Evolutionary conservation across 1,140 invertebrate species (phyloP).

Genomic region (Drosophila kanapiae): DNA sequence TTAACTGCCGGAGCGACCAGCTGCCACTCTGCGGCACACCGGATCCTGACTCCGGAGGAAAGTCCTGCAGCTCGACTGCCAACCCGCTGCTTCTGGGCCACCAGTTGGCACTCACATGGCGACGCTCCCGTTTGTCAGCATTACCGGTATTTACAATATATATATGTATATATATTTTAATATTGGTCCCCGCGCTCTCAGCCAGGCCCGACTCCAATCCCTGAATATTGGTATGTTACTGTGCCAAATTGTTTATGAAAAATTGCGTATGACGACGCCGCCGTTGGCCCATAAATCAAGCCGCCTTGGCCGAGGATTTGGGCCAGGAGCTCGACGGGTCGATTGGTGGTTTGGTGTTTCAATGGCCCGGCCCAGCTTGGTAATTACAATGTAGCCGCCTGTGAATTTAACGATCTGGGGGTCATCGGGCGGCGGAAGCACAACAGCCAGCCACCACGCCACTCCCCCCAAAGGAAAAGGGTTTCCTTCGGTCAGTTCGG

Average conservation of each 20-base stretch:
- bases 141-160: conserved; percentile 83
- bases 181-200: conserved; percentile 38
- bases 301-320: conserved; percentile 75
- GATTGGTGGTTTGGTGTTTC: conserved; percentile 32
- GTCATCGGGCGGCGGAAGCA: conserved; percentile 60
- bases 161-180: conserved; percentile 75
- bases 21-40: conserved; percentile 56
- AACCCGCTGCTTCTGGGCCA: conserved; percentile 59
- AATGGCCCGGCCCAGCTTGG: conserved; percentile 46
- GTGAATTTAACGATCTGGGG: conserved; percentile 77
- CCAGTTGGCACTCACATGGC: conserved; percentile 60
- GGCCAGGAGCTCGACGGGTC: conserved; percentile 65
- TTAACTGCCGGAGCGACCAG: conserved; percentile 47
- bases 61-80: conserved; percentile 30
- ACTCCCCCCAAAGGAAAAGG: conserved; percentile 32
- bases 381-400: conserved; percentile 83
- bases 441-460: conserved; percentile 39
- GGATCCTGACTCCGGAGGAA: conserved; percentile 37
- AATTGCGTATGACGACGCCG: conserved; percentile 78
- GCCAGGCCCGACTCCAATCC: conserved; percentile 8
- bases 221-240: conserved; percentile 66
- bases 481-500: conserved; percentile 61
- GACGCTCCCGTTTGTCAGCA: conserved; percentile 63
- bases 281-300: conserved; percentile 79
- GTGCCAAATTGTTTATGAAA: conserved; percentile 84